Evolutionary conservation across 2,113 vertebrate genomes (phyloP), one percentile per base, ranked within the genome.

Genomic region (Cryptomyrus ogoouensis): DNA sequence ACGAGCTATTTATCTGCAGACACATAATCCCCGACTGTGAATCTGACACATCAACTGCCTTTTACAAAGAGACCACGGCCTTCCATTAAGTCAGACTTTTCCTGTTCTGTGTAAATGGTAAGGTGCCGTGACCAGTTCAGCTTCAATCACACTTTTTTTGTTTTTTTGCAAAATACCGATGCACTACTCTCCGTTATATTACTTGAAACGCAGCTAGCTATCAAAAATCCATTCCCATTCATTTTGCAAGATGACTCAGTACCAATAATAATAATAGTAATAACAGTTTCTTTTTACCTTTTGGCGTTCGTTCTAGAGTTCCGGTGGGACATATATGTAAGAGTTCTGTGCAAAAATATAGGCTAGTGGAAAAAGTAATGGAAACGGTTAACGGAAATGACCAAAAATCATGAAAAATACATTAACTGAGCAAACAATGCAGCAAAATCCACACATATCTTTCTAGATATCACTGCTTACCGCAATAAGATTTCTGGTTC

Each of bases 291-390:
- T 13, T 50, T 87, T 96, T 98, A 99, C 98, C 98, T 98, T 96
- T 95, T 98, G 92, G 95, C 93, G 92, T 96, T 99, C 95, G 95
- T 98, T 96, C 98, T 95, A 52, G 97, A 98, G 95, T 98, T 98
- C 95, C 98, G 96, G 95, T 99, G 98, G 91, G 97, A 98, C 98
- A 99, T 99, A 85, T 99, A 99, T 83, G 98, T 99, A 91, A 99
- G 98, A 35, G 97, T 98, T 95, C 98, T 97, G 96, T 99, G 98
- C 97, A 99, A 96, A 96, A 99, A 99, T 95, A 99, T 98, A 46
- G 98, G 98, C 98, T 99, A 77, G 96, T 95, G 91, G 91, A 87
- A 7, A 87, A 15, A 88, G 2, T 86, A 46, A 31, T 42, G 9
- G 88, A 90, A 31, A 4, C 70, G 66, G 84, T 7, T n/a, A 15